phyloP scores from a whole-genome alignment of 2,113 vertebrate genomes.

The Epinephelus moara region DNA sequence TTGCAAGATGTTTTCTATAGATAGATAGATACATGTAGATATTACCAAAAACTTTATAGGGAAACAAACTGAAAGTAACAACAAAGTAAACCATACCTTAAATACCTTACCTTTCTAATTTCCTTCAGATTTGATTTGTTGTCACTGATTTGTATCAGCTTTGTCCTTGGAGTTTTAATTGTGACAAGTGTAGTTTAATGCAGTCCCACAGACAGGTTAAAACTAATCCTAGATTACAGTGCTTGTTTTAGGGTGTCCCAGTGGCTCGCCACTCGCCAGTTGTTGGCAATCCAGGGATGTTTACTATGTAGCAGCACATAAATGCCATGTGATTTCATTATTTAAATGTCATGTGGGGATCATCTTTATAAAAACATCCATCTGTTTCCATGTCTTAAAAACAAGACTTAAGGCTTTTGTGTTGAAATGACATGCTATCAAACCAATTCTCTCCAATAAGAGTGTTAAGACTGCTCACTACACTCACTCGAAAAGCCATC shows the following conservation, averaged over 20 bases:
- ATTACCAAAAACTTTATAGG: no score
- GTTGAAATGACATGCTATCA: background rate
- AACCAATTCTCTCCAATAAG: background rate
- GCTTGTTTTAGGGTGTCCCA: conserved; percentile 25
- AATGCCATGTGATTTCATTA: background rate
- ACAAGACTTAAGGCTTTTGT: background rate
- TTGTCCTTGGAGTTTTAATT: background rate
- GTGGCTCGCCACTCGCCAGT: background rate
- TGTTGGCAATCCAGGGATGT: background rate
- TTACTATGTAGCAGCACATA: background rate
- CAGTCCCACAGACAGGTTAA: conserved; percentile 1
- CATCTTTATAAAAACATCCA: background rate
- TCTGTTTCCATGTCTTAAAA: background rate
- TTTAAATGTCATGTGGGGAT: background rate
- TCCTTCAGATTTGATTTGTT: background rate
- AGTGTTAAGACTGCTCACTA: background rate
- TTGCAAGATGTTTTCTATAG: no score
- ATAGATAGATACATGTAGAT: no score
- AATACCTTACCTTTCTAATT: no score
- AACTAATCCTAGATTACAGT: conserved; percentile 55
- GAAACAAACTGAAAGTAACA: no score
- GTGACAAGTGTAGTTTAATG: background rate
- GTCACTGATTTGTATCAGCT: background rate
- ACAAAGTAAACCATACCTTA: no score
- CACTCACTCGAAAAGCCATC: background rate